phyloP scores from a whole-genome alignment of 2,888 invertebrate species.

The Volucella zonaria region DNA sequence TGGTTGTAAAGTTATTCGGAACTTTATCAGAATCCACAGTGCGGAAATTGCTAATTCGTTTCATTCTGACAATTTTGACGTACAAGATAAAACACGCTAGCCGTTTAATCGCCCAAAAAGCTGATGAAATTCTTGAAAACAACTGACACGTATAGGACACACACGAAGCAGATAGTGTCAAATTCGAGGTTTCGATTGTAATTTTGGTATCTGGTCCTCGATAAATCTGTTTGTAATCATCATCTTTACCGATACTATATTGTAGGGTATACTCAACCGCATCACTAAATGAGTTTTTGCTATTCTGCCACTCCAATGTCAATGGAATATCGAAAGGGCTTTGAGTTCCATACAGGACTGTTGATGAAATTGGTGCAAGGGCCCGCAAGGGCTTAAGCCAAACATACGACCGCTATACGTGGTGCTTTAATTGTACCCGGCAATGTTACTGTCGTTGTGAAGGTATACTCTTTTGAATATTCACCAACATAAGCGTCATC shows the following conservation, averaged over 20 bases:
- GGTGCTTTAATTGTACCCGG: slow-evolving; percentile 92
- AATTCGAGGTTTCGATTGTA: slow-evolving; percentile 87
- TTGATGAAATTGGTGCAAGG: slow-evolving; percentile 55
- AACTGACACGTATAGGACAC: slow-evolving; percentile 89
- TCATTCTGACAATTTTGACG: too few species aligned
- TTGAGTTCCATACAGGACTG: too few species aligned
- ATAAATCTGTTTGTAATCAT: slow-evolving; percentile 87
- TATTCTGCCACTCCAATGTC: too few species aligned
- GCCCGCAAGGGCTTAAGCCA: slow-evolving; percentile 71
- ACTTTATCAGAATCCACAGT: too few species aligned
- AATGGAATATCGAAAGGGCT: too few species aligned
- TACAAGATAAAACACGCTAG: too few species aligned
- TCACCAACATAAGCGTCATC: slow-evolving; percentile 92
- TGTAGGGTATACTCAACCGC: slow-evolving; percentile 90
- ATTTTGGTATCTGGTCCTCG: slow-evolving; percentile 86
- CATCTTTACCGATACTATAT: slow-evolving; percentile 84
- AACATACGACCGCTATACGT: slow-evolving; percentile 82
- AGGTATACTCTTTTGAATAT: slow-evolving; percentile 88
- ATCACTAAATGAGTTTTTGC: slow-evolving; percentile 86
- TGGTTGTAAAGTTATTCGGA: too few species aligned
- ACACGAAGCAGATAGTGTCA: slow-evolving; percentile 91
- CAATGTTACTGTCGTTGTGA: slow-evolving; percentile 90
- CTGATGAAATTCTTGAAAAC: too few species aligned
- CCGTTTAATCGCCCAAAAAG: too few species aligned
- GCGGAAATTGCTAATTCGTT: too few species aligned